These are phyloP conservation scores for Eonycteris spelaea DNA, from an alignment of 2,113 vertebrate genomes.

Conservation along the genomic window DNA sequence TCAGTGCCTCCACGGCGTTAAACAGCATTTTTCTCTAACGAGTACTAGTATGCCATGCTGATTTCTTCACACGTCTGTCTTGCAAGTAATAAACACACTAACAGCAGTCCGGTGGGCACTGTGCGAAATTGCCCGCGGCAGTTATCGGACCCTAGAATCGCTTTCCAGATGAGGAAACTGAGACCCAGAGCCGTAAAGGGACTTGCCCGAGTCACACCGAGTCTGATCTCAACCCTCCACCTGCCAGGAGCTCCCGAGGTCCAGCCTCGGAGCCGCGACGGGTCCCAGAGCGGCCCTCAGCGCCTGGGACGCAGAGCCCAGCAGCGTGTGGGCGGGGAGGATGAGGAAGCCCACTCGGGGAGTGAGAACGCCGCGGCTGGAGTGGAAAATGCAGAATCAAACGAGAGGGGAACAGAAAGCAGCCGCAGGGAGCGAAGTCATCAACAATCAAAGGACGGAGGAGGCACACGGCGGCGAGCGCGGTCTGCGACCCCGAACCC, in stretches of 20 bases:
- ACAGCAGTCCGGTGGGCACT: background rate
- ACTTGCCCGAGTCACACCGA: background rate
- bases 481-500: no score
- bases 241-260: background rate
- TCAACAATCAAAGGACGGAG: background rate
- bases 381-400: background rate
- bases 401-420: background rate
- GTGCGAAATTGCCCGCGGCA: background rate
- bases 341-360: background rate
- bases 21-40: background rate
- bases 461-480: no score
- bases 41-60: background rate
- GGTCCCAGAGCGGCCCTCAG: background rate
- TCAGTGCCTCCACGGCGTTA: accelerated
- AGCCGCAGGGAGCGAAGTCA: background rate
- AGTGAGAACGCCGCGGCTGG: background rate
- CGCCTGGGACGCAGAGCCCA: background rate
- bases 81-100: background rate
- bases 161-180: background rate
- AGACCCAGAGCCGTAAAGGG: background rate
- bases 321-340: accelerated
- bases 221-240: background rate
- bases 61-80: background rate
- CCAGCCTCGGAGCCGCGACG: no score
- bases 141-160: background rate